Evolutionary conservation across 2,888 invertebrate species (phyloP), one percentile per base, ranked within the genome.

Genomic region (Oxycera nigricornis): DNA sequence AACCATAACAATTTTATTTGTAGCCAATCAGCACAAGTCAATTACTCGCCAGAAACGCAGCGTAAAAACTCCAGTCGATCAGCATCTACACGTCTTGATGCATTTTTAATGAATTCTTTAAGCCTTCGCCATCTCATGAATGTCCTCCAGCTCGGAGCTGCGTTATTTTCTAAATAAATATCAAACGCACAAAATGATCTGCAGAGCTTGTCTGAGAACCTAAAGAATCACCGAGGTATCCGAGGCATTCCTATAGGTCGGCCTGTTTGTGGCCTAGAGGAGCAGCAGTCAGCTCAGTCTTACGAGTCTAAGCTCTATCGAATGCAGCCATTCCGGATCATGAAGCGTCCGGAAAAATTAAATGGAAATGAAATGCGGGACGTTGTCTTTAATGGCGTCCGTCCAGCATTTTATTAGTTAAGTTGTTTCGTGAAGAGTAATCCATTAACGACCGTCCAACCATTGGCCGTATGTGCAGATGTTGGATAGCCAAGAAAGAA

Each of bases 311-410:
- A n/a, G 11, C 46, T 17, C 30, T 28, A 30, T 61, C 31, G 30
- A 28, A 61, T 22, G 61, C 28, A 61, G 26, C 17, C 22, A 30
- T 61, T 22, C 30, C 35, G 1, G 55, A 22, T 24, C 7, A 17
- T 24, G 24, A 24, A 2, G 55, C 55, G 11, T 50, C 26, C 72
- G 74, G 76, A 46, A 74, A 77, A 78, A 78, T 77, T 77, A 78
- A 78, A 77, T 78, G 77, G 77, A 78, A 76, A 78, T 78, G 76
- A 78, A 77, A 77, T 78, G 74, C 76, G 61, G 72, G 74, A 78
- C 77, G 76, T 78, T 75, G 74, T 77, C 75, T 73, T 68, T 68
- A 68, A 68, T 68, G 68, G 68, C 62, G 31, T 20, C 31, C 39
- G 30, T n/a, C 35, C 17, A 72, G 73, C 77, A 75, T 77, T 75